Base-by-base conservation (phyloP, 2,888 invertebrate species). In the Leptinotarsa rubiginosa region DNA sequence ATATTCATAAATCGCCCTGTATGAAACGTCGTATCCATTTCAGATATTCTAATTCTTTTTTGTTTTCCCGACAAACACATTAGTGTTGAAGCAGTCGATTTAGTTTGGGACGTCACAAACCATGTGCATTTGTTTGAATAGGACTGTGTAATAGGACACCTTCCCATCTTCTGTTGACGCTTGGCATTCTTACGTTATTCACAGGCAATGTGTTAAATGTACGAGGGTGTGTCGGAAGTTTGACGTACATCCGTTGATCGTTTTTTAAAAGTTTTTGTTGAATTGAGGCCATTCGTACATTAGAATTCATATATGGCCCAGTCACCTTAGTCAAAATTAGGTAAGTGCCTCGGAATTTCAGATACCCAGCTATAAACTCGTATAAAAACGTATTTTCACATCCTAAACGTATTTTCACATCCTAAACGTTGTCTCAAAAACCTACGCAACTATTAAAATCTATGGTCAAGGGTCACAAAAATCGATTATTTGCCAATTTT, bases 111-210 rank as follows among this genome's bases (percentile, higher is more conserved):
- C 62, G 62, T 62, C 62, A 62, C 62, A 62, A 20, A 62, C 62
- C 62, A 62, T 62, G 62, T 62, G 62, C 41, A 62, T 62, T 62
- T 41, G 18, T 62, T 62, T 41, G 31, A 62, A 41, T 31, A 62
- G 15, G 18, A 25, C 41, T 62, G 10, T 31, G 62, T 62, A 62
- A 62, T 41, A 20, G 62, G 62, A 62, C 31, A 62, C 62, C 41
- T 62, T 41, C 62, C n/a, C 62, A 62, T 62, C 62, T 62, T 62
- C 10, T 62, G 62, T 62, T 41, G 62, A 62, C 62, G 31, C 62
- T 62, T 62, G 31, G 3, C 31, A 62, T 41, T 62, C 62, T 62
- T 62, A 56, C 22, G 56, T 16, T 50, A 22, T 56, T 56, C 22
- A 56, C 10, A 52, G 22, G 56, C 56, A 56, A 56, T 56, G 56